phyloP scores from a whole-genome alignment of 2,797 vertebrate species.

The Hemibagrus guttatus region DNA sequence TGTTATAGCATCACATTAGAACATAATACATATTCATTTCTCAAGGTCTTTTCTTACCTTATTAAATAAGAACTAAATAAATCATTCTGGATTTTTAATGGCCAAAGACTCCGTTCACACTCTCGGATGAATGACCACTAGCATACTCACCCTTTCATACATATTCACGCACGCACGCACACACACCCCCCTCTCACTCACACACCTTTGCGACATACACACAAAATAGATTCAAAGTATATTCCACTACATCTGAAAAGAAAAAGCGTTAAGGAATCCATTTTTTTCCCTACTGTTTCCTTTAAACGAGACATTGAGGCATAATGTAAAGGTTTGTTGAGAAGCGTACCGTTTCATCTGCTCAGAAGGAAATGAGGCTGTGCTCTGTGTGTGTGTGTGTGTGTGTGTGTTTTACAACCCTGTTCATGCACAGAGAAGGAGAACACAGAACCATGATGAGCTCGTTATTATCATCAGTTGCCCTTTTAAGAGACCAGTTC shows the following conservation, averaged over 20 bases:
- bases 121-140: conserved; percentile 59
- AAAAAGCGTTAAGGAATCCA: conserved; percentile 37
- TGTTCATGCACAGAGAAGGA: conserved; percentile 9
- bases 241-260: conserved; percentile 40
- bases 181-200: conserved; percentile 41
- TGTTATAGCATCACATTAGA: conserved; percentile 76
- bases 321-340: conserved; percentile 38
- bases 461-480: background rate
- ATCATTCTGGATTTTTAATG: conserved; percentile 65
- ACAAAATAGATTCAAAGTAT: conserved; percentile 40
- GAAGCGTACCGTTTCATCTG: conserved; percentile 33
- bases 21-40: conserved; percentile 75
- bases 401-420: background rate
- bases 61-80: conserved; percentile 79
- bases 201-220: conserved; percentile 20
- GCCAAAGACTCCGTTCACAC: conserved; percentile 56
- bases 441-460: background rate
- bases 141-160: conserved; percentile 52
- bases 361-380: conserved; percentile 4
- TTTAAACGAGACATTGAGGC: conserved; percentile 41
- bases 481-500: background rate
- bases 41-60: conserved; percentile 66
- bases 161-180: conserved; percentile 31
- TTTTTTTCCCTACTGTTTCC: conserved; percentile 40
- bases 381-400: background rate